Conservation (phyloP, 2,888 invertebrate genomes). For the Thalpophila matura region DNA sequence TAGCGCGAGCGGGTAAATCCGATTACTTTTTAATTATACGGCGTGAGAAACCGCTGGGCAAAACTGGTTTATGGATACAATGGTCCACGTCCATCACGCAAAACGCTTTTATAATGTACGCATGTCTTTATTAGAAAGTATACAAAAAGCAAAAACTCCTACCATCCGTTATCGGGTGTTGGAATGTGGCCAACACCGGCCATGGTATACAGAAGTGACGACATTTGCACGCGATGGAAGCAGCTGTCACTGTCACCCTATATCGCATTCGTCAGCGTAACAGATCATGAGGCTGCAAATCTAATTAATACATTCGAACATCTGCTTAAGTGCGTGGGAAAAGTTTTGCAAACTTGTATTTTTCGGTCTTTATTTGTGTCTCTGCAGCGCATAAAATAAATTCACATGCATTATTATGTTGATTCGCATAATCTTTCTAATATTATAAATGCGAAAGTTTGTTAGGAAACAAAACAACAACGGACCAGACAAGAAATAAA, state of each 20-base stretch:
- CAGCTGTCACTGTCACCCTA: background rate
- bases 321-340: background rate
- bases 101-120: background rate
- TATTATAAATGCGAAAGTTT: no score
- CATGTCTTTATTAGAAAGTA: no score
- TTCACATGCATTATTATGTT: no score
- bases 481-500: no score
- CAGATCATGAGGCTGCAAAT: background rate
- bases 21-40: no score
- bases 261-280: slow-evolving; percentile 1
- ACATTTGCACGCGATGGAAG: background rate
- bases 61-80: no score
- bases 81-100: background rate
- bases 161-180: slow-evolving; percentile 3
- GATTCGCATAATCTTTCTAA: no score
- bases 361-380: background rate
- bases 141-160: background rate
- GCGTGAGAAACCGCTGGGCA: background rate
- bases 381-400: background rate
- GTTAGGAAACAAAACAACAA: no score
- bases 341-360: no score
- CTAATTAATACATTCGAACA: background rate
- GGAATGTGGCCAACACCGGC: slow-evolving; percentile 29
- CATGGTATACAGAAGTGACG: background rate
- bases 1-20: no score